phyloP scores from a whole-genome alignment of 2,888 invertebrate genomes.

The Ophion costatus region DNA sequence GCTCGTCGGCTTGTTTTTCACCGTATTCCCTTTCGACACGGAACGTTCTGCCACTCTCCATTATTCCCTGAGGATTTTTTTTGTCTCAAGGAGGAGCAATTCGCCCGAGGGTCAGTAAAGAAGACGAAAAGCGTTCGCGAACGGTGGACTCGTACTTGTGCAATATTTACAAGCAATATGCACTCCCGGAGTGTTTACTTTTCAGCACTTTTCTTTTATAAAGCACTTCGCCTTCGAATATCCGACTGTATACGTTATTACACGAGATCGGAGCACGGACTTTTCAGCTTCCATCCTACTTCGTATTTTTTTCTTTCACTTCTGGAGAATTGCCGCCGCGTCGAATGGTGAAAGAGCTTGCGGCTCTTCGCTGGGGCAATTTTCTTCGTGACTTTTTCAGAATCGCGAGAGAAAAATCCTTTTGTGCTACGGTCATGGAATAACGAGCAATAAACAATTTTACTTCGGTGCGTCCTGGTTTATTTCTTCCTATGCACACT shows the following conservation, averaged over 20 bases:
- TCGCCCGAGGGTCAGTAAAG: conserved; percentile 20
- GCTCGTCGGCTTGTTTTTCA: conserved; percentile 1
- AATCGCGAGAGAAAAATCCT: too few species aligned
- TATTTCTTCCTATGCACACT: too few species aligned
- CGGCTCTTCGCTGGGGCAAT: too few species aligned
- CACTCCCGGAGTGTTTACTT: conserved; percentile 42
- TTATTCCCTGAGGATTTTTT: conserved; percentile 47
- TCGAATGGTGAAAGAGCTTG: conserved; percentile 5
- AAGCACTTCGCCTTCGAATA: conserved; percentile 32
- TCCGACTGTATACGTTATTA: neutral
- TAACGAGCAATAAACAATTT: too few species aligned
- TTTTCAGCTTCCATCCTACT: neutral
- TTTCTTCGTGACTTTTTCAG: too few species aligned
- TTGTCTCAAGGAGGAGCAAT: conserved; percentile 31
- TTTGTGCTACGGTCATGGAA: too few species aligned
- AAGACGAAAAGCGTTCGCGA: conserved; percentile 12
- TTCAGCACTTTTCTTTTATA: conserved; percentile 41
- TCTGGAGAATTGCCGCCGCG: neutral
- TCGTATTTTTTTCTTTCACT: neutral
- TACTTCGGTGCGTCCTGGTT: too few species aligned
- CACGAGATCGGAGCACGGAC: neutral
- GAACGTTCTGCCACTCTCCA: conserved; percentile 19
- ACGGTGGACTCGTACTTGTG: conserved; percentile 45
- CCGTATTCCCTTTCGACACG: conserved; percentile 15
- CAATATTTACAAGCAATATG: conserved; percentile 67